Conservation (phyloP, 1,140 invertebrate species). For the Rhynchophorus ferrugineus region DNA sequence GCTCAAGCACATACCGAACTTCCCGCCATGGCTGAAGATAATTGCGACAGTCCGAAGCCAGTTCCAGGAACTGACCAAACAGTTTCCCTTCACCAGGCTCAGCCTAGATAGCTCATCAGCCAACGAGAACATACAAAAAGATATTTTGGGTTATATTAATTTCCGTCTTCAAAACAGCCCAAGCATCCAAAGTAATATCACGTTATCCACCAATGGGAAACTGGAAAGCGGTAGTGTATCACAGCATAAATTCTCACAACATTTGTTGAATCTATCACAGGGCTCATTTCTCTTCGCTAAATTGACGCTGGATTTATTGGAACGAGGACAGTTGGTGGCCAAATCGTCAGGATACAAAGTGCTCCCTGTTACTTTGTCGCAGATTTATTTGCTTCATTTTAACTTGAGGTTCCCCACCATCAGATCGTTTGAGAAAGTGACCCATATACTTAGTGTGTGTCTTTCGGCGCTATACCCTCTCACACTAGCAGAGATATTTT, state of each 20-base stretch:
- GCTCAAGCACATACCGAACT: conserved; percentile 69
- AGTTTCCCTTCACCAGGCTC: conserved; percentile 69
- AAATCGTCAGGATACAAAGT: conserved; percentile 91
- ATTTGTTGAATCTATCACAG: conserved; percentile 72
- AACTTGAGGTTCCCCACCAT: conserved; percentile 87
- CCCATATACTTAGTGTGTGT: conserved; percentile 79
- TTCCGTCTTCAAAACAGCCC: conserved; percentile 70
- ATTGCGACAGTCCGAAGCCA: conserved; percentile 81
- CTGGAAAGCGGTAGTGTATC: conserved; percentile 54
- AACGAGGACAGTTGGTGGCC: conserved; percentile 84
- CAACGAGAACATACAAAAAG: conserved; percentile 69
- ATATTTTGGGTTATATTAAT: conserved; percentile 80
- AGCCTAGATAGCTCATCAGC: conserved; percentile 56
- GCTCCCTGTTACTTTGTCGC: conserved; percentile 81
- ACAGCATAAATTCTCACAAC: conserved; percentile 72
- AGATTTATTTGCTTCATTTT: conserved; percentile 90
- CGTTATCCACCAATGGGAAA: conserved; percentile 59
- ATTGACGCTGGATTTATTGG: conserved; percentile 87
- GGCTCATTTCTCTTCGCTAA: conserved; percentile 90
- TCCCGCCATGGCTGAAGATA: conserved; percentile 87
- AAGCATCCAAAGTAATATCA: conserved; percentile 78
- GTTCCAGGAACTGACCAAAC: conserved; percentile 72
- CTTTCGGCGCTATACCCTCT: conserved; percentile 85
- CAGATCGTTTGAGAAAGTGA: conserved; percentile 82
- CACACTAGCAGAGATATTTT: conserved; percentile 84